These are phyloP conservation scores for Geococcyx californianus DNA, from an alignment of 2,113 vertebrate species.

Conservation along the genomic window DNA sequence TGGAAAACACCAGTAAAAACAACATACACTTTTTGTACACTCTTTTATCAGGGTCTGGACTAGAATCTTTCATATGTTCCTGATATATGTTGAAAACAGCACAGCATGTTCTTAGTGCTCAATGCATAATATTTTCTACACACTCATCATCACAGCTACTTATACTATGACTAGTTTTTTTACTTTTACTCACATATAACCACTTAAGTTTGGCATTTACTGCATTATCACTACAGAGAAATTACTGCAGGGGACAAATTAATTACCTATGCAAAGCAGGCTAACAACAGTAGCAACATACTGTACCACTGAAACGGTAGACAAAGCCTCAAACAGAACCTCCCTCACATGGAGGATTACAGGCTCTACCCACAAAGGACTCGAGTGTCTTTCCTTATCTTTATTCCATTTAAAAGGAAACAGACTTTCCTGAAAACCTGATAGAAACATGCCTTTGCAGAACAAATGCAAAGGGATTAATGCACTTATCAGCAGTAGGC, in stretches of 20 bases:
- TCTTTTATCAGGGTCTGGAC: neutral
- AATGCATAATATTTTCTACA: neutral
- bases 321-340: constrained; percentile 55
- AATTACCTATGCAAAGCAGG: constrained; percentile 60
- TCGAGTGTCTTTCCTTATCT: constrained; percentile 45
- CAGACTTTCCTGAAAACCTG: constrained; percentile 26
- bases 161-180: neutral
- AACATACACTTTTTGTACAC: neutral
- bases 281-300: constrained; percentile 51
- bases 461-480: constrained; percentile 29
- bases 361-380: constrained; percentile 39
- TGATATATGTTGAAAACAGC: neutral
- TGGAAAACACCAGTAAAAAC: neutral
- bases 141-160: neutral
- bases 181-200: neutral
- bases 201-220: neutral
- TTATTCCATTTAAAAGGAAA: constrained; percentile 38
- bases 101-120: neutral
- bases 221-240: constrained; percentile 8
- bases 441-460: constrained; percentile 31
- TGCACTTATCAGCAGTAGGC: constrained; percentile 1
- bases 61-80: neutral
- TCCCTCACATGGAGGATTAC: constrained; percentile 21
- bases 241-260: constrained; percentile 53
- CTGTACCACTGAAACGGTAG: constrained; percentile 5